Conservation (phyloP, 2,797 vertebrate species). For the Sandelia bainsii region DNA sequence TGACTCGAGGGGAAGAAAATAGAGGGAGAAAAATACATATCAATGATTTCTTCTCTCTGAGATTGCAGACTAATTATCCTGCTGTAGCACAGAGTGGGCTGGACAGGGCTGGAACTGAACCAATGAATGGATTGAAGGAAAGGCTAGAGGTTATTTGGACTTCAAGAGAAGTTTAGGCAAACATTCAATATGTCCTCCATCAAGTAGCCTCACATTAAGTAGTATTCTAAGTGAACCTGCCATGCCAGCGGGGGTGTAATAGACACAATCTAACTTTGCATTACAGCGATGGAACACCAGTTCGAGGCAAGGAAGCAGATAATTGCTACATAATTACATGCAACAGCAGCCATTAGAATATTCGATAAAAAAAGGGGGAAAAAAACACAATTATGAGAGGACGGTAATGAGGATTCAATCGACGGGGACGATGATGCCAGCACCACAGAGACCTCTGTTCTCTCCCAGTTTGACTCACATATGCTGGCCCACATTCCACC, state of each 20-base stretch:
- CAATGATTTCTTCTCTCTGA: constrained; percentile 70
- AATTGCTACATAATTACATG: constrained; percentile 84
- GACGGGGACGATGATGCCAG: constrained; percentile 69
- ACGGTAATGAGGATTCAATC: constrained; percentile 81
- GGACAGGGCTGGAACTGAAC: constrained; percentile 46
- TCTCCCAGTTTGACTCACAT: constrained; percentile 80
- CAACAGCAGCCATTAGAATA: constrained; percentile 81
- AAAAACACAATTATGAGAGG: constrained; percentile 78
- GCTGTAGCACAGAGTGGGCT: constrained; percentile 36
- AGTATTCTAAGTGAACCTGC: constrained; percentile 42
- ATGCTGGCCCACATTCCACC: constrained; percentile 79
- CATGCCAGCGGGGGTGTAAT: constrained; percentile 54
- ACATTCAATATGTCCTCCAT: constrained; percentile 40
- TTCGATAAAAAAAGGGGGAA: constrained; percentile 62
- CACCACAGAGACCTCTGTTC: constrained; percentile 70
- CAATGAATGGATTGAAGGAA: constrained; percentile 23
- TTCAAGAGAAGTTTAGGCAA: constrained; percentile 49
- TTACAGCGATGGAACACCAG: constrained; percentile 70
- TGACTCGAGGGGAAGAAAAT: constrained; percentile 81
- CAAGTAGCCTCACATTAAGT: constrained; percentile 18
- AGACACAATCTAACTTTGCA: constrained; percentile 71
- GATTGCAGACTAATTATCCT: constrained; percentile 77
- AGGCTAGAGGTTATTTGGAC: constrained; percentile 52
- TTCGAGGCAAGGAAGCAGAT: constrained; percentile 80
- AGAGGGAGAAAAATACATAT: constrained; percentile 77